Conservation (phyloP, 2,888 invertebrate species). For the Kryphioiulus occultus region DNA sequence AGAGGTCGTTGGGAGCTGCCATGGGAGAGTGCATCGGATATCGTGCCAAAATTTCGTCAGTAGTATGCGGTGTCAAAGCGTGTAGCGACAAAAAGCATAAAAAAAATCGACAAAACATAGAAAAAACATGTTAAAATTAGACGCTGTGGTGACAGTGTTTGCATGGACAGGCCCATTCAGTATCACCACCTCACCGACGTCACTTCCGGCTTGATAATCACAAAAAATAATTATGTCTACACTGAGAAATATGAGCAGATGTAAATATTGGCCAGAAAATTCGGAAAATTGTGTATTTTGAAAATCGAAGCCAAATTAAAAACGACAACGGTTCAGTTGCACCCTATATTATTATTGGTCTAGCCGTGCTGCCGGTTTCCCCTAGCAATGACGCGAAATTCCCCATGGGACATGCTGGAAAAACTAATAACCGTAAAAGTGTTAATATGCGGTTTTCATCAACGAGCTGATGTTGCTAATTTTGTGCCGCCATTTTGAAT, state of each 20-base stretch:
- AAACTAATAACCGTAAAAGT: too few relatives aligned
- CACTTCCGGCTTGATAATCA: not conserved
- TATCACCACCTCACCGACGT: not conserved
- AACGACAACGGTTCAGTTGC: not conserved
- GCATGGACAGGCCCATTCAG: not conserved
- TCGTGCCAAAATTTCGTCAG: not conserved
- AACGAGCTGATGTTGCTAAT: too few relatives aligned
- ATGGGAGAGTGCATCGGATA: not conserved
- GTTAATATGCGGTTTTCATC: too few relatives aligned
- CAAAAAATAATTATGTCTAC: not conserved
- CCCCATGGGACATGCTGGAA: not conserved
- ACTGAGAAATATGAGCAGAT: not conserved
- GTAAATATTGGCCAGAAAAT: not conserved
- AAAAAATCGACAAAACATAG: not conserved
- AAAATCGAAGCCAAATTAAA: not conserved
- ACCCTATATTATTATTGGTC: not conserved
- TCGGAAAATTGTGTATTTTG: not conserved
- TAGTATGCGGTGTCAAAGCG: not conserved
- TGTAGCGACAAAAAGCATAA: not conserved
- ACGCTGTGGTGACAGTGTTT: not conserved
- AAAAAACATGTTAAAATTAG: not conserved
- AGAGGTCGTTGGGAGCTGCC: slow-evolving; percentile 10
- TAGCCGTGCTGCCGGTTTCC: not conserved
- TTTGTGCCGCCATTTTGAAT: too few relatives aligned
- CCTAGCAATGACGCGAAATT: not conserved